phyloP scores from a whole-genome alignment of 2,888 invertebrate genomes.

The Cephus nigrinus region DNA sequence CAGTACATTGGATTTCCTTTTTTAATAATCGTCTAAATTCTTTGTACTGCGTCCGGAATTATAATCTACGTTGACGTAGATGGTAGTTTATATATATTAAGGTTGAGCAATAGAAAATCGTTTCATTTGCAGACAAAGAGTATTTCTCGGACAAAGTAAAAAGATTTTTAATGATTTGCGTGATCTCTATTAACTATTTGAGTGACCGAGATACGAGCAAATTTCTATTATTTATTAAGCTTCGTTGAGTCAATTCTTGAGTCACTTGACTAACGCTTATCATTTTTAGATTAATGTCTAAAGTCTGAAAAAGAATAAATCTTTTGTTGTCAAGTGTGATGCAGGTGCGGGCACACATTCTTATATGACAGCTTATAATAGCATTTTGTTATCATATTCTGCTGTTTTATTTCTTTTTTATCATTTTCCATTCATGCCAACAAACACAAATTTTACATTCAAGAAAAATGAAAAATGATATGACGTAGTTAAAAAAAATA shows the following conservation, averaged over 20 bases:
- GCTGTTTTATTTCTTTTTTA: neutral
- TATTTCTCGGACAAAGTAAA: neutral
- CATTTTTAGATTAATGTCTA: slow-evolving; percentile 10
- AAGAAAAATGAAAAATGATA: neutral
- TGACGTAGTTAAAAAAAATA: too few relatives aligned
- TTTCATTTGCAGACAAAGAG: neutral
- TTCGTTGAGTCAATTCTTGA: neutral
- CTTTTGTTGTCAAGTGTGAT: neutral
- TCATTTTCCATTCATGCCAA: neutral
- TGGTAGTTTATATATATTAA: neutral
- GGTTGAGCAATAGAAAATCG: neutral
- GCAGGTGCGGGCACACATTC: neutral
- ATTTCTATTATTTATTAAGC: neutral
- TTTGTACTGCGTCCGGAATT: neutral
- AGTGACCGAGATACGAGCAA: neutral
- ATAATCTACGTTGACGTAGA: neutral
- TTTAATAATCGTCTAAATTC: neutral
- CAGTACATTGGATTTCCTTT: neutral
- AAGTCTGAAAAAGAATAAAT: slow-evolving; percentile 16
- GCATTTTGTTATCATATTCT: neutral
- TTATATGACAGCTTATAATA: neutral
- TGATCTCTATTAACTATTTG: neutral
- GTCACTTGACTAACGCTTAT: too few relatives aligned
- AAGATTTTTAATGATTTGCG: neutral
- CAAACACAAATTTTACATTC: neutral